Conservation (phyloP, 2,797 vertebrate genomes). For the Danio albolineatus region DNA sequence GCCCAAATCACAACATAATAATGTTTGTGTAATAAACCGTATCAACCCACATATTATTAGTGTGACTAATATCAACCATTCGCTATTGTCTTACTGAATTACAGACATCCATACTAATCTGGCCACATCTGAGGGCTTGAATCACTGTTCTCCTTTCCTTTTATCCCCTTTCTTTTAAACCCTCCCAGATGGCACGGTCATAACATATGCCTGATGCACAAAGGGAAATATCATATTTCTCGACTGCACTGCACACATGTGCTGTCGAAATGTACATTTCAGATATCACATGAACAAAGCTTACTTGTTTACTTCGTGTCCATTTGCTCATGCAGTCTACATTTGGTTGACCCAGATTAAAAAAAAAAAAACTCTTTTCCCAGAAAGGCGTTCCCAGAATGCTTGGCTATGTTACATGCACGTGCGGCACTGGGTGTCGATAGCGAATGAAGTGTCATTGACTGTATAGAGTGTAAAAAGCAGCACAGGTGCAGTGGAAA, state of each 20-base stretch:
- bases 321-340: neutral
- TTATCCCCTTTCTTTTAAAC: neutral
- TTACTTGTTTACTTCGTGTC: slow-evolving; percentile 8
- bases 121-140: slow-evolving; percentile 10
- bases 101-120: neutral
- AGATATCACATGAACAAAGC: neutral
- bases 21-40: neutral
- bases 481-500: slow-evolving; percentile 38
- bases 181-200: slow-evolving; percentile 6
- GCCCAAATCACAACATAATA: neutral
- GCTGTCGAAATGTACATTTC: slow-evolving; percentile 13
- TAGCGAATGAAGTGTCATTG: slow-evolving; percentile 9
- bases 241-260: neutral
- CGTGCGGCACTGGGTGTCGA: neutral
- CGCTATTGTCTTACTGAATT: neutral
- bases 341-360: neutral
- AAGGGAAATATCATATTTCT: slow-evolving; percentile 16
- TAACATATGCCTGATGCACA: slow-evolving; percentile 26
- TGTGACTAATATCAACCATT: slow-evolving; percentile 16
- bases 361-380: neutral
- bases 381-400: slow-evolving; percentile 4
- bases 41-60: neutral
- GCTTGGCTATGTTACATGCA: neutral
- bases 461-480: neutral
- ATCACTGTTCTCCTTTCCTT: neutral